Percentiles rank a stretch among this genome's conserved stretches.
Evolutionary conservation across 2,113 vertebrate genomes (phyloP).

Genomic region (Stigmatopora nigra): DNA sequence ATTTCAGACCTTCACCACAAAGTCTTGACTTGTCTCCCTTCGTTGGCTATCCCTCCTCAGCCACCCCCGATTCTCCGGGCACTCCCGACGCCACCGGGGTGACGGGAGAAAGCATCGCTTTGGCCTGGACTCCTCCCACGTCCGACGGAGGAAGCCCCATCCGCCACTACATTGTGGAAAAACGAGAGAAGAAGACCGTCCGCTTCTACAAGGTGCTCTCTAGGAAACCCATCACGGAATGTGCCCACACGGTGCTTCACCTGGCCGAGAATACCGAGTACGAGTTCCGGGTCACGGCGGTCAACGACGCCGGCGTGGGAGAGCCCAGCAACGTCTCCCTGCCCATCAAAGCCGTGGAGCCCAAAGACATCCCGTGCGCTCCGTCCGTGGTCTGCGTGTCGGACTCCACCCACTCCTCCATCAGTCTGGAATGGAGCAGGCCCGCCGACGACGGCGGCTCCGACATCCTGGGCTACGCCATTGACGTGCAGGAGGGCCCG

Average conservation of each 20-base stretch:
- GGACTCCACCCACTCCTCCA: conserved; percentile 85
- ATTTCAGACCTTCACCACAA: too few species aligned
- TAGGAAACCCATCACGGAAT: conserved; percentile 86
- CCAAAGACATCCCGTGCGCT: conserved; percentile 84
- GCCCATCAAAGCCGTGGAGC: conserved; percentile 88
- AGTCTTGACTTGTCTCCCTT: too few species aligned
- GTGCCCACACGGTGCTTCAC: conserved; percentile 79
- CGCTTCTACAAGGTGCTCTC: conserved; percentile 89
- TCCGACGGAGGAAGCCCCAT: too few species aligned
- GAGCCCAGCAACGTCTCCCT: conserved; percentile 80
- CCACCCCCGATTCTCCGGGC: too few species aligned
- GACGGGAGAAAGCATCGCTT: too few species aligned
- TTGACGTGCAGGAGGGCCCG: too few species aligned
- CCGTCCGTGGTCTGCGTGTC: conserved; percentile 89
- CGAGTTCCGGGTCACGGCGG: conserved; percentile 92
- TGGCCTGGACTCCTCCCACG: too few species aligned
- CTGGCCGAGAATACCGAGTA: conserved; percentile 91
- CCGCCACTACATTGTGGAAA: too few species aligned
- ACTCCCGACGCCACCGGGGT: too few species aligned
- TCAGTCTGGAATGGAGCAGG: conserved; percentile 95
- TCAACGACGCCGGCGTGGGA: conserved; percentile 88
- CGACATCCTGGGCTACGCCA: too few species aligned
- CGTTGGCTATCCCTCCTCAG: too few species aligned
- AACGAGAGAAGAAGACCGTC: conserved; percentile 89
- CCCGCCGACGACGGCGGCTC: too few species aligned